These are phyloP conservation scores for Drosophila paucipuncta DNA, from an alignment of 2,888 invertebrate species.

Conservation along the genomic window DNA sequence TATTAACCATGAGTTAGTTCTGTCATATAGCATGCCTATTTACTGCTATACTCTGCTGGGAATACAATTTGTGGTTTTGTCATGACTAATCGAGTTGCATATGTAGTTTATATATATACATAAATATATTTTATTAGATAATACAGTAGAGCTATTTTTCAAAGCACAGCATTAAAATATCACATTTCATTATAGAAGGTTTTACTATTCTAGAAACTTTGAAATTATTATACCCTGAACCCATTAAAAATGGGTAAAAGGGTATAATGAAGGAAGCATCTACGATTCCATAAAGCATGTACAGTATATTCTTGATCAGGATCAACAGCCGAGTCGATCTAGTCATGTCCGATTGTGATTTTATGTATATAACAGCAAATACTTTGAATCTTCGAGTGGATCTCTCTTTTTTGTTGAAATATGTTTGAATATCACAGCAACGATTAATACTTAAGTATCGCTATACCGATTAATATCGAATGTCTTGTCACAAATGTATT, in stretches of 20 bases:
- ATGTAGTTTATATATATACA: neutral
- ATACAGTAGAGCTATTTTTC: neutral
- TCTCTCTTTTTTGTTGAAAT: neutral
- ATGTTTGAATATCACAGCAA: no score
- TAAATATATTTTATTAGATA: neutral
- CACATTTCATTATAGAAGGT: neutral
- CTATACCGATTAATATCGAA: no score
- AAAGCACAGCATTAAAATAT: neutral
- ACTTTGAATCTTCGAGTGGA: neutral
- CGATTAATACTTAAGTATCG: no score
- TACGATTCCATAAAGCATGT: neutral
- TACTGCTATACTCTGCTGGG: neutral
- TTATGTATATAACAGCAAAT: neutral
- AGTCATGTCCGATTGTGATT: neutral
- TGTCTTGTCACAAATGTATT: no score
- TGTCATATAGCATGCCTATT: neutral
- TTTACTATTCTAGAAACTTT: neutral
- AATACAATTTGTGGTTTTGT: neutral
- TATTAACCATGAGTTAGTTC: neutral
- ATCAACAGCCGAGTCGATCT: neutral
- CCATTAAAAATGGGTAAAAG: neutral
- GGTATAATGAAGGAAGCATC: neutral
- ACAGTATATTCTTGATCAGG: neutral
- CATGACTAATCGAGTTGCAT: neutral
- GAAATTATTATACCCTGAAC: neutral